Evolutionary conservation across 2,888 invertebrate genomes (phyloP), one percentile per base, ranked within the genome.

Genomic region (Resseliella maxima): DNA sequence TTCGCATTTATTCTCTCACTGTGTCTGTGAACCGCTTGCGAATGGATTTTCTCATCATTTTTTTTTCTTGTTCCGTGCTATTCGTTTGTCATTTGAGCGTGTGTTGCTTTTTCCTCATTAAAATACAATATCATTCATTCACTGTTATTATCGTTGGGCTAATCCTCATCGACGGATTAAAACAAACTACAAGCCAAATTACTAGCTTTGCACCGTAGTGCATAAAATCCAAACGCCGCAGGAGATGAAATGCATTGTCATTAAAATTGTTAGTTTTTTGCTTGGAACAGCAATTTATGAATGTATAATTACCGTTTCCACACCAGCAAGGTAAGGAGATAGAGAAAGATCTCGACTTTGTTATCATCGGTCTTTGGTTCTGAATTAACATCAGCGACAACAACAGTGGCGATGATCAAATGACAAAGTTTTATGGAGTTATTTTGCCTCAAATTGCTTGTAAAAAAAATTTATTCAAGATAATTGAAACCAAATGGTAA

Each of bases 371-470:
- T 12, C 12, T 41, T 12, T 41, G 41, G 6, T 41, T 5, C 12
- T 41, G n/a, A n/a, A n/a, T n/a, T n/a, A n/a, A 15, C 46, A 50
- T 50, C 18, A 18, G 18, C 46, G 18, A 18, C 46, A 18, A 18
- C 46, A 15, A 50, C 46, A 18, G 46, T 18, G 18, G 18, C 72
- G 72, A 72, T 18, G 1, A 35, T 59, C 59, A 18, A 72, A 72
- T 72, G 72, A 72, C 72, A 72, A 27, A 72, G 31, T 72, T 72
- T 72, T 72, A 72, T 72, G 72, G 72, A 72, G 72, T 72, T 35
- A 35, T 72, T 72, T 72, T 72, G 72, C n/a, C 18, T 72, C 35
- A 3, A 72, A 72, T 1, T 31, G 31, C 1, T 15, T 12, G 15
- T 27, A n/a, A 31, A 31, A 72, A 72, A 72, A 31, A 31, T 72